These are phyloP conservation scores for Saccostrea glomerata DNA, from an alignment of 1,140 invertebrate species.

Conservation along the genomic window DNA sequence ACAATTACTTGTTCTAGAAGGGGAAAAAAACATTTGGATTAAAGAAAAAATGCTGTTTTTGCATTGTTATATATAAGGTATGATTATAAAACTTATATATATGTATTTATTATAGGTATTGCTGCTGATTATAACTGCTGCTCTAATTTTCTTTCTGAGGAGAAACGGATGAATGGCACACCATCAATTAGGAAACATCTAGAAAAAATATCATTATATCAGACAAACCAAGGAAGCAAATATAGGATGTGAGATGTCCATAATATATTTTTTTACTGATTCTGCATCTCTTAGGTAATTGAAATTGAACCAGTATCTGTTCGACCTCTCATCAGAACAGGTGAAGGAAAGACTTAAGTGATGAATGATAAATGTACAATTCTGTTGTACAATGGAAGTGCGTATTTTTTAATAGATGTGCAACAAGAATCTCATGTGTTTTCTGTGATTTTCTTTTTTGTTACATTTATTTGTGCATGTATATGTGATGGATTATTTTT, in stretches of 20 bases:
- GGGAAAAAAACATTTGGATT: too few relatives aligned
- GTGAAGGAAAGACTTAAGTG: neutral
- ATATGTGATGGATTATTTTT: too few relatives aligned
- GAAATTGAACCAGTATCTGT: neutral
- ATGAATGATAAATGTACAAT: neutral
- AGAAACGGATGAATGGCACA: neutral
- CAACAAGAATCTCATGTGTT: neutral
- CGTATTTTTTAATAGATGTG: neutral
- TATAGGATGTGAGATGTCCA: neutral
- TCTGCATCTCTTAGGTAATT: neutral
- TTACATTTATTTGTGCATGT: neutral
- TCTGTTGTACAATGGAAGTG: too few relatives aligned
- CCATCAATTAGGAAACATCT: neutral
- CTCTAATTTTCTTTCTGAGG: neutral
- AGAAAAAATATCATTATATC: neutral
- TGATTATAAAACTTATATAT: too few relatives aligned
- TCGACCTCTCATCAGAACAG: neutral
- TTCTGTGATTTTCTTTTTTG: neutral
- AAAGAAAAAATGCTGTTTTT: too few relatives aligned
- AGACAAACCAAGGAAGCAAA: neutral
- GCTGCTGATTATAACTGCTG: neutral
- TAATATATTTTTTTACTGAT: neutral
- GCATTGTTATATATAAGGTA: too few relatives aligned
- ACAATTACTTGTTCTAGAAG: too few relatives aligned
- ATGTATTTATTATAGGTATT: constrained; percentile 15